Conservation (phyloP, 2,797 vertebrate genomes). For the Acrossocheilus fasciatus region DNA sequence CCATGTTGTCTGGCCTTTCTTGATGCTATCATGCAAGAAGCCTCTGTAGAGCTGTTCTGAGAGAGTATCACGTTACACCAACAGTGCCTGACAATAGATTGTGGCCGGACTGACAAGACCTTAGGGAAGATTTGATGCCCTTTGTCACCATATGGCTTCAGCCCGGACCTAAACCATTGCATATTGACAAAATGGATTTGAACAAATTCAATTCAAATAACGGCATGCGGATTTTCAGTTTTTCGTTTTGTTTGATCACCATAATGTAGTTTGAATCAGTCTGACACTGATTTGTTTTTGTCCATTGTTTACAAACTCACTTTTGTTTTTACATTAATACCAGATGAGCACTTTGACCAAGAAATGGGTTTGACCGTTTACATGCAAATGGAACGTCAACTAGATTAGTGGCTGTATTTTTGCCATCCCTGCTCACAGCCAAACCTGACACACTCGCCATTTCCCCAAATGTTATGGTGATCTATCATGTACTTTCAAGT, state of each 20-base stretch:
- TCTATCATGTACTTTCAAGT: background rate
- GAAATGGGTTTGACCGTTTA: background rate
- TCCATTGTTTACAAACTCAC: background rate
- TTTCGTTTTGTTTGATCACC: conserved; percentile 1
- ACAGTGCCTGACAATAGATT: conserved; percentile 77
- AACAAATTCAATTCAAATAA: background rate
- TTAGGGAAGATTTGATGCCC: conserved; percentile 69
- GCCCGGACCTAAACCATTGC: conserved; percentile 69
- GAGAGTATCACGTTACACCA: conserved; percentile 78
- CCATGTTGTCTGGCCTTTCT: conserved; percentile 46
- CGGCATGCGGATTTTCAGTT: background rate
- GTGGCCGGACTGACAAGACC: conserved; percentile 76
- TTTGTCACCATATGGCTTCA: conserved; percentile 75
- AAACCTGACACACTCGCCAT: background rate
- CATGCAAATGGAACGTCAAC: background rate
- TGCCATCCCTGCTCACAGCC: background rate
- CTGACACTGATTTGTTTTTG: background rate
- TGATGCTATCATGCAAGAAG: conserved; percentile 53
- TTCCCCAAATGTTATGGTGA: background rate
- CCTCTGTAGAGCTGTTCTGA: conserved; percentile 66
- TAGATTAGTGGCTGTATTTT: background rate
- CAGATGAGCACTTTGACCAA: background rate
- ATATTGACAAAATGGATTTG: conserved; percentile 54
- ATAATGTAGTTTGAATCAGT: background rate
- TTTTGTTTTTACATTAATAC: background rate